phyloP scores from a whole-genome alignment of 2,888 invertebrate species.

The Hedychridium roseum region DNA sequence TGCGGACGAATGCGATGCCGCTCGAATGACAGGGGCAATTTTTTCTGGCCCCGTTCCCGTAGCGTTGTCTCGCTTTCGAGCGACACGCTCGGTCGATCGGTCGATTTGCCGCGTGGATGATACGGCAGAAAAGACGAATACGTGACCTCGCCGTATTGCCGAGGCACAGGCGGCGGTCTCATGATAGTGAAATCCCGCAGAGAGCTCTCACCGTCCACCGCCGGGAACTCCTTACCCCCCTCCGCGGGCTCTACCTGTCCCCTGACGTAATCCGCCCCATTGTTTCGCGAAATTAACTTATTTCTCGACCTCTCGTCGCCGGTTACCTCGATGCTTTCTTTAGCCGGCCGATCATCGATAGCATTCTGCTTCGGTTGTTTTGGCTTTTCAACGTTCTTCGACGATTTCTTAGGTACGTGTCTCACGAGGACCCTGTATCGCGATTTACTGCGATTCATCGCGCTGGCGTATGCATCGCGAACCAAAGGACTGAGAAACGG shows the following conservation, averaged over 20 bases:
- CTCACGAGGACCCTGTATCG: slow-evolving; percentile 21
- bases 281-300: too few relatives aligned
- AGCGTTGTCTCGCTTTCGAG: neutral
- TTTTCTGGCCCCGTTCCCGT: neutral
- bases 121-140: slow-evolving; percentile 29
- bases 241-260: too few relatives aligned
- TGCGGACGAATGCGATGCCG: neutral
- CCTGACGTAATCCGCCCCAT: too few relatives aligned
- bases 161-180: slow-evolving; percentile 27
- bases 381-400: slow-evolving; percentile 18
- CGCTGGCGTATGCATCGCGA: neutral
- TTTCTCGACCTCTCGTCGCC: too few relatives aligned
- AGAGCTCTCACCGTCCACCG: slow-evolving; percentile 1
- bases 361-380: slow-evolving; percentile 3
- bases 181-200: slow-evolving; percentile 25
- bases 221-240: neutral
- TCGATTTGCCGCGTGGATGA: slow-evolving; percentile 12
- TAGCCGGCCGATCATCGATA: too few relatives aligned
- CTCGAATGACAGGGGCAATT: neutral
- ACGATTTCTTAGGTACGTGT: slow-evolving; percentile 17
- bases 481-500: slow-evolving; percentile 27
- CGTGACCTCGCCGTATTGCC: slow-evolving; percentile 25
- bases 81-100: neutral
- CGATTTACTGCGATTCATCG: neutral
- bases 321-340: too few relatives aligned